These are phyloP conservation scores for Linepithema humile DNA, from an alignment of 1,140 invertebrate species.

Conservation along the genomic window DNA sequence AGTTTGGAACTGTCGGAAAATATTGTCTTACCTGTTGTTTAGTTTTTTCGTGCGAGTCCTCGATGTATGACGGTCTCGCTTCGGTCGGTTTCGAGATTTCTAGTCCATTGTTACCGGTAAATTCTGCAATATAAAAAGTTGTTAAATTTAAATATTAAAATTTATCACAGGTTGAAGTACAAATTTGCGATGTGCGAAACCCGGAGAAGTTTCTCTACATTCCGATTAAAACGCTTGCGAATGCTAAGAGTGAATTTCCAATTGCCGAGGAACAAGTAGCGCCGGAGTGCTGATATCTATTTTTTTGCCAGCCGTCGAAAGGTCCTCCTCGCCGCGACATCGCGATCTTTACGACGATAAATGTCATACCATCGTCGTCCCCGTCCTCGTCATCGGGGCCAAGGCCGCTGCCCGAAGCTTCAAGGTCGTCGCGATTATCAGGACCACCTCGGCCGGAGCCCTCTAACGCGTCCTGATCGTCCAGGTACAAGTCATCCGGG, in stretches of 20 bases:
- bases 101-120: conserved; percentile 78
- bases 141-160: not conserved
- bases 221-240: not conserved
- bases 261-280: no score
- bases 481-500: conserved; percentile 82
- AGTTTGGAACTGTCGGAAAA: not conserved
- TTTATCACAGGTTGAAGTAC: not conserved
- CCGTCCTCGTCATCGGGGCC: conserved; percentile 89
- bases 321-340: not conserved
- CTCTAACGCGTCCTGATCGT: conserved; percentile 83
- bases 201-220: not conserved
- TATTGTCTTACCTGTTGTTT: conserved; percentile 59
- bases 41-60: conserved; percentile 76
- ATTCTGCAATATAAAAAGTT: conserved; percentile 73
- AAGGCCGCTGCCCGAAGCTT: conserved; percentile 89
- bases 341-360: not conserved
- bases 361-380: conserved; percentile 77
- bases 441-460: conserved; percentile 83
- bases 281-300: no score
- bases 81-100: conserved; percentile 77
- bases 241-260: conserved; percentile 22
- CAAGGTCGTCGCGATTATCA: conserved; percentile 87
- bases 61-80: conserved; percentile 76
- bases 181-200: not conserved
- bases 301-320: no score